Evolutionary conservation across 2,888 invertebrate genomes (phyloP).

Genomic region (Archips crataeganus): DNA sequence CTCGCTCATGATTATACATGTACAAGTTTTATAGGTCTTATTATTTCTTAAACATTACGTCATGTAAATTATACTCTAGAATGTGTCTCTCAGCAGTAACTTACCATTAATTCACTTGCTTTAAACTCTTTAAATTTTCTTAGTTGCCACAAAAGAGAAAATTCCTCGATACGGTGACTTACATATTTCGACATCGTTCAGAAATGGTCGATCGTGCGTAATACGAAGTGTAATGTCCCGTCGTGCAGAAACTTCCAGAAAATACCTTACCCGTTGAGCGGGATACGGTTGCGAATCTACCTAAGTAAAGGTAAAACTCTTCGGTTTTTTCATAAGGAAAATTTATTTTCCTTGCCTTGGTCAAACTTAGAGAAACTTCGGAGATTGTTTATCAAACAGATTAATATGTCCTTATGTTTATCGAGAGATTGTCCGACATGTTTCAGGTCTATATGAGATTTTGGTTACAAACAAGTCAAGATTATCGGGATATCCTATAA

Average conservation of each 20-base stretch:
- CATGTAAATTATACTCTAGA: neutral
- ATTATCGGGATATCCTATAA: too few species aligned
- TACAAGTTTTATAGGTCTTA: too few species aligned
- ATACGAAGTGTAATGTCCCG: slow-evolving; percentile 10
- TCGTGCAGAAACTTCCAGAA: slow-evolving; percentile 32
- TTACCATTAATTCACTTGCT: neutral
- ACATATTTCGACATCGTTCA: slow-evolving; percentile 15
- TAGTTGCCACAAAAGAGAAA: slow-evolving; percentile 1
- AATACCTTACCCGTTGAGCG: slow-evolving; percentile 12
- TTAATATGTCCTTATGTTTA: too few species aligned
- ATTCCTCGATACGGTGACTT: slow-evolving; percentile 16
- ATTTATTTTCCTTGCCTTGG: neutral
- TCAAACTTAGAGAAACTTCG: neutral
- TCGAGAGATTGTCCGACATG: too few species aligned
- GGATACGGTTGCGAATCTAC: slow-evolving; percentile 4
- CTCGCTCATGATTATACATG: too few species aligned
- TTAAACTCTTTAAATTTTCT: slow-evolving; percentile 7
- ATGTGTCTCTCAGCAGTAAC: neutral
- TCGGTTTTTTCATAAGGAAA: neutral
- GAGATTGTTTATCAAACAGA: too few species aligned
- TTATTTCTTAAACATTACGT: too few species aligned
- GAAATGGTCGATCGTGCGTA: slow-evolving; percentile 22
- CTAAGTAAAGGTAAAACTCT: neutral
- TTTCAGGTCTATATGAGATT: too few species aligned
- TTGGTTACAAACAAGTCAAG: too few species aligned